phyloP scores from a whole-genome alignment of 1,140 invertebrate species.

The Drosophila repleta region DNA sequence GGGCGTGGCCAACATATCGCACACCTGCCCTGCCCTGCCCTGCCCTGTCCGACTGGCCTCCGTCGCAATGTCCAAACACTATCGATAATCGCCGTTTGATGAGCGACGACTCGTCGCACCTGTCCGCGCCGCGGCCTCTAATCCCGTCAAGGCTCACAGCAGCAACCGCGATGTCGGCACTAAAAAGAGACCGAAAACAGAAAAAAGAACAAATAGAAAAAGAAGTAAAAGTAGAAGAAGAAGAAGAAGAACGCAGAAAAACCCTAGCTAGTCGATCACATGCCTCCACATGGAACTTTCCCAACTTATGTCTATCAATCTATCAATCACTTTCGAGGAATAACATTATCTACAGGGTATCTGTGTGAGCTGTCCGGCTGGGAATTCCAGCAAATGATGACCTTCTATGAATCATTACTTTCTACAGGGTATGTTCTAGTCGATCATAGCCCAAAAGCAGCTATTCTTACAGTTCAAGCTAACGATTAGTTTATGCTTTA shows the following conservation, averaged over 20 bases:
- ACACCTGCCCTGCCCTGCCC: conserved; percentile 2
- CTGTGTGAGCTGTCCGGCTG: too few species aligned
- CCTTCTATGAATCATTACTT: too few species aligned
- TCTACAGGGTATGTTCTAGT: neutral
- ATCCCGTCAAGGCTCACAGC: conserved; percentile 8
- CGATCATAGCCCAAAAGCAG: neutral
- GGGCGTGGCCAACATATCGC: conserved; percentile 55
- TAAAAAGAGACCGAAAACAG: too few species aligned
- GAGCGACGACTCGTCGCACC: neutral
- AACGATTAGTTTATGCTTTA: neutral
- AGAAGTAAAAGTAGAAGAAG: too few species aligned
- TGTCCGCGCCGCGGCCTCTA: neutral
- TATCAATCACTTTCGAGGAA: too few species aligned
- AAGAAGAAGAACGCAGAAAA: too few species aligned
- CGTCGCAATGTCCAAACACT: neutral
- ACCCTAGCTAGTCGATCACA: too few species aligned
- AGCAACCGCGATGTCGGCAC: conserved; percentile 3
- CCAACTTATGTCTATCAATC: too few species aligned
- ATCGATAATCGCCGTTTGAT: neutral
- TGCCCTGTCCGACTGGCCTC: conserved; percentile 1
- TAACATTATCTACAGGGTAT: too few species aligned
- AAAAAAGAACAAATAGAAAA: too few species aligned
- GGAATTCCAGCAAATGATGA: too few species aligned
- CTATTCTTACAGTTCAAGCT: neutral
- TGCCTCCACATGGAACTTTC: too few species aligned